A percentile compares a stretch with the other conserved stretches of the same genome.
These are phyloP conservation scores for Anguilla obscura DNA, from an alignment of 2,797 vertebrate genomes.

Conservation along the genomic window DNA sequence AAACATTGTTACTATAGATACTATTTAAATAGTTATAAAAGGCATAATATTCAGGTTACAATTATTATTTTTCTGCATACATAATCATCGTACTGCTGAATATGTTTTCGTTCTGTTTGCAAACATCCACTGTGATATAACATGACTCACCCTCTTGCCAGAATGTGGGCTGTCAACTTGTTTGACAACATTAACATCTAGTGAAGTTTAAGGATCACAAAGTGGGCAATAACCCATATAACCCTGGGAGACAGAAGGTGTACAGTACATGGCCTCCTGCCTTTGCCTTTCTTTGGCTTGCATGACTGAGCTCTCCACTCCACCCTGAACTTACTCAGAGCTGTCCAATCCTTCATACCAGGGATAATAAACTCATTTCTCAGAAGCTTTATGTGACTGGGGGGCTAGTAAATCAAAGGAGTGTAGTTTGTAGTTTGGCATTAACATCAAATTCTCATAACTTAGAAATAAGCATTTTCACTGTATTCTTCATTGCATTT, in stretches of 20 bases:
- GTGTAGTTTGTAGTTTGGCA: neutral
- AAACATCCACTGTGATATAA: neutral
- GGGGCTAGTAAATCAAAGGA: conserved; percentile 11
- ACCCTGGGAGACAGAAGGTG: neutral
- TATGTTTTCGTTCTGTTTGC: neutral
- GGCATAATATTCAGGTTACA: neutral
- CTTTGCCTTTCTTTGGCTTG: neutral
- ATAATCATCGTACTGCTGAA: neutral
- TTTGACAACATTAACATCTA: neutral
- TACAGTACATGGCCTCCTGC: neutral
- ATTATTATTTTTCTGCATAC: neutral
- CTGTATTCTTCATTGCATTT: neutral
- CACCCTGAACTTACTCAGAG: neutral
- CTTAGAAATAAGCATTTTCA: conserved; percentile 11
- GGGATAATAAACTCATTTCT: neutral
- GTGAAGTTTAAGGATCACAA: neutral
- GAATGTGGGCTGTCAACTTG: neutral
- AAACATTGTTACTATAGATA: no score
- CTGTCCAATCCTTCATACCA: conserved; percentile 18
- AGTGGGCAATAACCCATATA: conserved; percentile 5
- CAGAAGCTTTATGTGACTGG: conserved; percentile 7
- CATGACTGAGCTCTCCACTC: neutral
- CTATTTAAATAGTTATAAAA: no score
- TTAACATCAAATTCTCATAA: conserved; percentile 37
- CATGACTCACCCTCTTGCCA: neutral